Base-by-base conservation (phyloP, 2,797 vertebrate species). In the Rhinella marina region DNA sequence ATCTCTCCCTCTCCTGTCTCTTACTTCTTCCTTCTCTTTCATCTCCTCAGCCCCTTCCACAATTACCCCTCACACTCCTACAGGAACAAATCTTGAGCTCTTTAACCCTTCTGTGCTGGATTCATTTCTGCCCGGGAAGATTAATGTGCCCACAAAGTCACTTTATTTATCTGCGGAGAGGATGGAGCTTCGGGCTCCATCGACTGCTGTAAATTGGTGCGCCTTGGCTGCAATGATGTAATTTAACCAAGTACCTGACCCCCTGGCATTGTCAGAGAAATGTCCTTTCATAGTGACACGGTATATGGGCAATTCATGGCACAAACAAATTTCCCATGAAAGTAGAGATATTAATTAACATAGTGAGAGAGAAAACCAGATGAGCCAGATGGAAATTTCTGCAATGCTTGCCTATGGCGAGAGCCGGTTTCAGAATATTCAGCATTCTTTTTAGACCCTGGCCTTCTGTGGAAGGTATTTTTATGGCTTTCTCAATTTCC, bases 401-500 rank as follows among this genome's bases (percentile, higher is more conserved):
- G 61, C 25, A 29, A 80, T 76, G 78, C 41, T 62, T 81, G 77
- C 52, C 80, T 32, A 70, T 54, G 81, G 73, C 80, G 80, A 84
- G 41, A 57, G 23, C 41, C 84, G 64, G 56, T 56, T 48, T 84
- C 52, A 70, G 50, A 87, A 80, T 83, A 84, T 41, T 84, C 75
- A 56, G 64, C 85, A 86, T 89, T 89, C 88, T 77, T 83, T 23
- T 54, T 27, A 84, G 56, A 76, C 88, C 81, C 54, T 80, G 80
- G 88, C 73, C 83, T 86, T 86, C 66, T 80, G 41, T 57, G 48
- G 61, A 89, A 89, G 75, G 81, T 64, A 84, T 89, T 89, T 88
- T 89, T 89, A 89, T 89, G 85, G 88, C 88, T 89, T 89, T 75
- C 85, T 86, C 88, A 79, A 87, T 89, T 88, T 89, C 85, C 85